These are phyloP conservation scores for Cryptocephalus moraei DNA, from an alignment of 2,888 invertebrate species.

Conservation along the genomic window DNA sequence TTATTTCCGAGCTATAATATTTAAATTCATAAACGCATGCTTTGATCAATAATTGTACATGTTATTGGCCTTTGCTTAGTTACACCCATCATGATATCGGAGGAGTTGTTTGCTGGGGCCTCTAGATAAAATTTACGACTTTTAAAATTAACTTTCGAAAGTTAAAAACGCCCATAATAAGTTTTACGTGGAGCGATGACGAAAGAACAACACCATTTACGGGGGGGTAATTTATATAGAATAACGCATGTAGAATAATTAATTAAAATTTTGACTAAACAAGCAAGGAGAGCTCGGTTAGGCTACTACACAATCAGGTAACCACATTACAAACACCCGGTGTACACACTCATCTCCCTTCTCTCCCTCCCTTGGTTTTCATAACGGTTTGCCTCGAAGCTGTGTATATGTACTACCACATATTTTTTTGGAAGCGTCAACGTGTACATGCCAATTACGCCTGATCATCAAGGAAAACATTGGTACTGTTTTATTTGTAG, in stretches of 20 bases:
- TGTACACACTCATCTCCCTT: slow-evolving; percentile 16
- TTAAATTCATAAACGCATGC: no score
- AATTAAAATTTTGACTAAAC: slow-evolving; percentile 36
- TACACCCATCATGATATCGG: no score
- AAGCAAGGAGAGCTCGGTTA: slow-evolving; percentile 25
- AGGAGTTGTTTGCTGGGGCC: no score
- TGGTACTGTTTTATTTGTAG: no score
- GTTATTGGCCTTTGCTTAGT: no score
- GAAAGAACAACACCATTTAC: slow-evolving; percentile 8
- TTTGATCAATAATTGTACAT: no score
- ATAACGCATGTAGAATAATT: slow-evolving; percentile 37
- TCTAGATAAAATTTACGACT: background rate
- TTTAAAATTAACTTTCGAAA: slow-evolving; percentile 1
- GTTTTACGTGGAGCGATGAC: slow-evolving; percentile 2
- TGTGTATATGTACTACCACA: background rate
- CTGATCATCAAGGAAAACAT: no score
- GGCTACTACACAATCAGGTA: slow-evolving; percentile 27
- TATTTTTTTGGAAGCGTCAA: no score
- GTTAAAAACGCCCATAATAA: slow-evolving; percentile 3
- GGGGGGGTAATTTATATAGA: slow-evolving; percentile 31
- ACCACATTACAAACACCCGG: slow-evolving; percentile 39
- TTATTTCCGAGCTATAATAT: no score
- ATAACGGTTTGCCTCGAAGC: slow-evolving; percentile 9
- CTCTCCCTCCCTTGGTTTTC: slow-evolving; percentile 2
- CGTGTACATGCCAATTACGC: no score